Evolutionary conservation across 2,888 invertebrate genomes (phyloP).

Genomic region (Acanthopleura granulata): DNA sequence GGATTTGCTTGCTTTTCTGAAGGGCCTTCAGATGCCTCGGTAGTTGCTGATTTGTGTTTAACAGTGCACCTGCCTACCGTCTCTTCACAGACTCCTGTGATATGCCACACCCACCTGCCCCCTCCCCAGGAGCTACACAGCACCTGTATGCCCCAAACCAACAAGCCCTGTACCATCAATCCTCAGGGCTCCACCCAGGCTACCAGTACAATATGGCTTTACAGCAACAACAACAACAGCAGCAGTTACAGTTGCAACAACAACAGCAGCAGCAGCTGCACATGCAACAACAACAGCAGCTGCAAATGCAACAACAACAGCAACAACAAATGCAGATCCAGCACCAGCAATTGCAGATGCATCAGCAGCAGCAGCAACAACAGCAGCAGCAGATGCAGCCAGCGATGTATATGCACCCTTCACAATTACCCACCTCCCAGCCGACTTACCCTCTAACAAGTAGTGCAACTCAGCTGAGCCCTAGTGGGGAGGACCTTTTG

Average conservation of each 20-base stretch:
- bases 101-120: conserved; percentile 23
- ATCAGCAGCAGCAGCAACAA: conserved; percentile 27
- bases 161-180: conserved; percentile 21
- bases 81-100: conserved; percentile 11
- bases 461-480: not conserved
- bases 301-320: conserved; percentile 30
- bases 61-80: not conserved
- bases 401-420: conserved; percentile 1
- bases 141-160: conserved; percentile 29
- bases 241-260: conserved; percentile 29
- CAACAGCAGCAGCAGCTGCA: conserved; percentile 36
- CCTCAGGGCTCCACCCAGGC: conserved; percentile 9
- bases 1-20: no score
- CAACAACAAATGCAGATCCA: conserved; percentile 27
- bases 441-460: not conserved
- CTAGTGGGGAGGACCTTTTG: not conserved
- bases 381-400: conserved; percentile 13
- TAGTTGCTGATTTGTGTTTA: not conserved
- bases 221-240: conserved; percentile 39
- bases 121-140: conserved; percentile 29
- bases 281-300: conserved; percentile 30
- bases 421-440: not conserved
- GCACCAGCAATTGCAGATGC: conserved; percentile 18
- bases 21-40: no score
- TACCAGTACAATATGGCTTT: conserved; percentile 26